A percentile compares a stretch with the other conserved stretches of the same genome.
Evolutionary conservation across 2,888 invertebrate genomes (phyloP).

Genomic region (Hirtodrosophila alboralis): DNA sequence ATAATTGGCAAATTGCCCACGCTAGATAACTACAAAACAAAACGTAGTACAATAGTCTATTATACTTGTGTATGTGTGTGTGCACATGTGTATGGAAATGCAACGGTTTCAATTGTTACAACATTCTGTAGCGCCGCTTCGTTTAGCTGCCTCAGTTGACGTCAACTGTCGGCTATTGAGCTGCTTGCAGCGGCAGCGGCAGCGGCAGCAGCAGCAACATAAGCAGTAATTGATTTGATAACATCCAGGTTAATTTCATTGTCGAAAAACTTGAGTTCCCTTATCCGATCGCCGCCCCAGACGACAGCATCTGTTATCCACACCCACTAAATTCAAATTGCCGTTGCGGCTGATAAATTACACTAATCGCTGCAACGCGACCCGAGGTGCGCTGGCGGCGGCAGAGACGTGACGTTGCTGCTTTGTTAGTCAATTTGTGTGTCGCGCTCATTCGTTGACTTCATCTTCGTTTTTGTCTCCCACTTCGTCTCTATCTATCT

Average conservation of each 20-base stretch:
- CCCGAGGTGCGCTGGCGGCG: constrained; percentile 7
- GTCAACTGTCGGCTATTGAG: constrained; percentile 18
- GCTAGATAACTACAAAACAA: constrained; percentile 16
- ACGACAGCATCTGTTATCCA: constrained; percentile 15
- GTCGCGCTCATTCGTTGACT: constrained; percentile 11
- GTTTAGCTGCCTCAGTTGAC: not conserved
- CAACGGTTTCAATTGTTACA: constrained; percentile 56
- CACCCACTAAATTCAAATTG: constrained; percentile 57
- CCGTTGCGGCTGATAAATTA: constrained; percentile 68
- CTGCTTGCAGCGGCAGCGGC: constrained; percentile 31
- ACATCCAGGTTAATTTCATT: constrained; percentile 58
- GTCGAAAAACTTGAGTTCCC: constrained; percentile 54
- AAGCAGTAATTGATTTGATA: constrained; percentile 68
- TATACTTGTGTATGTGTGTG: not conserved
- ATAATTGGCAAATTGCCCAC: constrained; percentile 53
- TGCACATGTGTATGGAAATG: constrained; percentile 21
- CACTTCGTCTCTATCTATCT: constrained; percentile 19
- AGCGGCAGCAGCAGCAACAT: constrained; percentile 29
- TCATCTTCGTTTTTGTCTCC: constrained; percentile 1
- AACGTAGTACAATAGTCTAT: not conserved
- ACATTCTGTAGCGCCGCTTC: constrained; percentile 27
- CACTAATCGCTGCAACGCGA: constrained; percentile 51
- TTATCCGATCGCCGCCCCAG: not conserved
- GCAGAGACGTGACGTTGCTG: constrained; percentile 2
- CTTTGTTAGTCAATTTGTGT: constrained; percentile 14